Percentiles rank a stretch among this genome's conserved stretches.
Conservation (phyloP, 2,113 vertebrate genomes). For the Chamaea fasciata region DNA sequence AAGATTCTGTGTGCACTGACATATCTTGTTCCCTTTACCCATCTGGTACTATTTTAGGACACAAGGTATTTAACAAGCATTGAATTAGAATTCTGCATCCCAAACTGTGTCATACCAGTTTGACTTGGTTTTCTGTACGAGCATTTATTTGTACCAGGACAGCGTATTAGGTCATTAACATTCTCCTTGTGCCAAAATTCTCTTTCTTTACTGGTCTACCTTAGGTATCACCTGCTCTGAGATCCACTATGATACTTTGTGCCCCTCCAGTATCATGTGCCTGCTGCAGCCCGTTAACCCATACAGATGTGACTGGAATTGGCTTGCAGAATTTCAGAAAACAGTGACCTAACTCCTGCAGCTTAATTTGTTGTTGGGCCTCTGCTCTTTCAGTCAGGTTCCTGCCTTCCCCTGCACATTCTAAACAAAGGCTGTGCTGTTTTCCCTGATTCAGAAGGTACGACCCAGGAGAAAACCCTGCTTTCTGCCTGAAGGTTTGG, state of each 20-base stretch:
- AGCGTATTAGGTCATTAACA: not conserved
- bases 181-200: not conserved
- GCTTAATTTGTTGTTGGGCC: not conserved
- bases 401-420: not conserved
- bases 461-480: not conserved
- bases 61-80: not conserved
- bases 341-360: not conserved
- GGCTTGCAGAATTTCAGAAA: not conserved
- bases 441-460: not conserved
- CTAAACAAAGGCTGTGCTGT: not conserved
- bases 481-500: not conserved
- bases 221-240: not conserved
- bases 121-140: not conserved
- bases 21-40: not conserved
- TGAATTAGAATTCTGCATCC: not conserved
- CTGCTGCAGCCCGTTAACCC: not conserved
- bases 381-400: not conserved
- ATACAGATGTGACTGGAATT: not conserved
- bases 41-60: not conserved
- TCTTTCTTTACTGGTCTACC: not conserved
- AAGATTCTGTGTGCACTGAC: not conserved
- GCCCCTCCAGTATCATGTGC: not conserved
- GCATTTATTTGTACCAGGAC: not conserved
- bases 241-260: not conserved
- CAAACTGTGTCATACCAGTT: not conserved